Evolutionary conservation across 2,888 invertebrate genomes (phyloP), one percentile per base, ranked within the genome.

Genomic region (Drosophila basisetae): DNA sequence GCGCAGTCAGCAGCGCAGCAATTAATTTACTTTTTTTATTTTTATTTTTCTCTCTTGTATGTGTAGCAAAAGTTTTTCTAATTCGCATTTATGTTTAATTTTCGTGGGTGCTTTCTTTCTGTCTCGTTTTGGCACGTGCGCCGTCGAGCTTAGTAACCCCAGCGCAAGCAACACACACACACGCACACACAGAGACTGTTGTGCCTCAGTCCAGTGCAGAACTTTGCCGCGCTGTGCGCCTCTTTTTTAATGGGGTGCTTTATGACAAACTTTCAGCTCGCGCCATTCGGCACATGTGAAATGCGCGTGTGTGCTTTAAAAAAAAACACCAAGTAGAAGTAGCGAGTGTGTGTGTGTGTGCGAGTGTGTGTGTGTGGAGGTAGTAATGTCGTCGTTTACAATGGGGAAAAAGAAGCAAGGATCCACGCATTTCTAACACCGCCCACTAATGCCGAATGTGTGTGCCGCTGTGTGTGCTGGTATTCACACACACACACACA

Each of bases 341-440:
- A 47, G 49, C 52, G 52, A 50, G 53, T 56, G 47, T 61, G 55
- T 56, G 30, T 56, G 41, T 50, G 25, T 33, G 59, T 49, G 70
- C 52, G 61, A n/a, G 60, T 49, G 68, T 52, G 69, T 65, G 56
- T 64, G 70, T 52, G 60, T 69, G 65, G 60, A 71, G 64, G 69
- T 60, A 70, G 78, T 60, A 70, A 68, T 78, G 64, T 68, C 66
- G 79, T 47, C 74, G 52, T 35, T 73, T 43, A 55, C 64, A 35
- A 55, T 31, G 60, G 47, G 59, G 41, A 25, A 68, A 50, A 50
- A 18, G 39, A 39, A 56, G 25, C 66, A 76, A 60, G 87, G 62
- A 69, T 63, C 61, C 73, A 83, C 86, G 78, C 72, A 88, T 89
- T 92, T 93, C 93, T 93, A 92, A 92, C 92, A 92, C 92, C 93